phyloP scores from a whole-genome alignment of 2,888 invertebrate species.

The Phengaris arion region DNA sequence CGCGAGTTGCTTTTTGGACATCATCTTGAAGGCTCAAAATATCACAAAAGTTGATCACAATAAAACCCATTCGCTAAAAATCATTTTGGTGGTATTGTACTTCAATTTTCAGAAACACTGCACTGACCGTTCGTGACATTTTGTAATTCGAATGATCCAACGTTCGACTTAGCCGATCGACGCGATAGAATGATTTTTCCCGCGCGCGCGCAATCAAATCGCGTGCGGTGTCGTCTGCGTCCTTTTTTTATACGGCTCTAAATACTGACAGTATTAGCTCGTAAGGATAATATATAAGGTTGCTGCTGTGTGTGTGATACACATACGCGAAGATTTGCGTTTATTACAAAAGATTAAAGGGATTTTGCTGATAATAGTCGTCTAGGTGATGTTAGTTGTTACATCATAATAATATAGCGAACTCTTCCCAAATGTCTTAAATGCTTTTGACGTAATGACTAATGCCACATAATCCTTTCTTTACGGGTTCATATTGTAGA shows the following conservation, averaged over 20 bases:
- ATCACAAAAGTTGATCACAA: slow-evolving; percentile 38
- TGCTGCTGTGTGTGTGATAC: slow-evolving; percentile 54
- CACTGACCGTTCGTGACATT: slow-evolving; percentile 33
- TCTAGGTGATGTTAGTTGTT: slow-evolving; percentile 47
- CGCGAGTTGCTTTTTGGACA: slow-evolving; percentile 90
- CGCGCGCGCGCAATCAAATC: slow-evolving; percentile 63
- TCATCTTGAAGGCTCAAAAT: slow-evolving; percentile 74
- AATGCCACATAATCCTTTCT: slow-evolving; percentile 32
- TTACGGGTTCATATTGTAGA: slow-evolving; percentile 35
- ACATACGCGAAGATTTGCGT: slow-evolving; percentile 70
- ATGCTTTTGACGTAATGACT: slow-evolving; percentile 41
- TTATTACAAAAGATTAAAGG: slow-evolving; percentile 71
- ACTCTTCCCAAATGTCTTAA: slow-evolving; percentile 38
- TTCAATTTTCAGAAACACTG: slow-evolving; percentile 35
- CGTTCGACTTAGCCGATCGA: slow-evolving; percentile 64
- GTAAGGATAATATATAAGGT: slow-evolving; percentile 77
- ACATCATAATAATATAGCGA: slow-evolving; percentile 56
- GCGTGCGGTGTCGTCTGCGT: slow-evolving; percentile 53
- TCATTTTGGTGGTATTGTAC: slow-evolving; percentile 44
- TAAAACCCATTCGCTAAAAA: slow-evolving; percentile 11
- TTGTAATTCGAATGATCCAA: slow-evolving; percentile 48
- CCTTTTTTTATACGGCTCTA: slow-evolving; percentile 72
- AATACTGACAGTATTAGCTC: slow-evolving; percentile 73
- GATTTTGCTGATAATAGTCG: slow-evolving; percentile 67
- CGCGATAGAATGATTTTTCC: slow-evolving; percentile 65